Evolutionary conservation across 2,888 invertebrate genomes (phyloP).

Genomic region (Mesorhabditis sp.): DNA sequence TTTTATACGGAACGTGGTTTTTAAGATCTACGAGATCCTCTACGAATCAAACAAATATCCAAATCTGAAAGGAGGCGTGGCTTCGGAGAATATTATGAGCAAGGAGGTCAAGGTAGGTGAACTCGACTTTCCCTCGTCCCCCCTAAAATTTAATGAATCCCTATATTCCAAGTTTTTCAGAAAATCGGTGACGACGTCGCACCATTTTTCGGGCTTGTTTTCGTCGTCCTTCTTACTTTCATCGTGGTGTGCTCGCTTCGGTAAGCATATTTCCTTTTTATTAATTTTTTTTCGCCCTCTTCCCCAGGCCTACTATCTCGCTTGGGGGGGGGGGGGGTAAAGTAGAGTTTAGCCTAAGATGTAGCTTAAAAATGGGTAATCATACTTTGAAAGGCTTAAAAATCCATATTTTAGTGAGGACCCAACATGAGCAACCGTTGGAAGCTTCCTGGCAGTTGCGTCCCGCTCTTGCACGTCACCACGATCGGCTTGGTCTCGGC

Average conservation of each 20-base stretch:
- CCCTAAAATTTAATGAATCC: neutral
- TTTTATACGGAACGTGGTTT: too few species aligned
- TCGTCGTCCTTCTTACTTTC: neutral
- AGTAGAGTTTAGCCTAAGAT: too few species aligned
- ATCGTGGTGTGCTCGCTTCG: neutral
- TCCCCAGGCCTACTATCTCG: too few species aligned
- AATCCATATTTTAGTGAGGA: neutral
- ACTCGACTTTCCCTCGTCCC: neutral
- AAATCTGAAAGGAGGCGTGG: neutral
- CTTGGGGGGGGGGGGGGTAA: too few species aligned
- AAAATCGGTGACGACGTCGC: conserved; percentile 5
- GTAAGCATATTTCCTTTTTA: neutral
- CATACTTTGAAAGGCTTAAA: too few species aligned
- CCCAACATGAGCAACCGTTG: conserved; percentile 6
- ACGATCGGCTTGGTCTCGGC: conserved; percentile 2
- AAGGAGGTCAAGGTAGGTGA: neutral
- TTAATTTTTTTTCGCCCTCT: too few species aligned
- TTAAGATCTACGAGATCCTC: neutral
- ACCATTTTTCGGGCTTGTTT: neutral
- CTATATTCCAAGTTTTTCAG: neutral
- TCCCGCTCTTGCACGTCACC: neutral
- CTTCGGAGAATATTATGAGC: conserved; percentile 1
- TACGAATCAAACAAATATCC: conserved; percentile 1
- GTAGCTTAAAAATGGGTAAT: too few species aligned
- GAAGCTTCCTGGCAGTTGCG: neutral